Percentiles rank a stretch among this genome's conserved stretches.
Evolutionary conservation across 1,140 invertebrate genomes (phyloP).

Genomic region (Drusus annulatus): DNA sequence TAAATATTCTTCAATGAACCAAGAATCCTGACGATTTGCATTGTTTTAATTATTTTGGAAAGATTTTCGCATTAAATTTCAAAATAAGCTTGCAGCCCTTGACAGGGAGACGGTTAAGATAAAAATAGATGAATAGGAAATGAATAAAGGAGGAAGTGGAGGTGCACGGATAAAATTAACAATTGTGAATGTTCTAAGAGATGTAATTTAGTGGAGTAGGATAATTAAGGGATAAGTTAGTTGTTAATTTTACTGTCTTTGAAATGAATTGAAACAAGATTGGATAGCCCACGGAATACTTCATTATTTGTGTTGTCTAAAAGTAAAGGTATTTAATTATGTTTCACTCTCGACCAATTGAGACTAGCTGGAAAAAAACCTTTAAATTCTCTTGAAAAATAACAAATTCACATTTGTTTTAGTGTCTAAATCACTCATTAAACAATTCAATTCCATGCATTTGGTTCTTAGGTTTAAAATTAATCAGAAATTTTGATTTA

Average conservation of each 20-base stretch:
- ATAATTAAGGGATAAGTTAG: conserved; percentile 32
- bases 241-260: conserved; percentile 42
- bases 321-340: conserved; percentile 15
- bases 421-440: too few species aligned
- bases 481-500: too few species aligned
- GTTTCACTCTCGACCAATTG: conserved; percentile 3
- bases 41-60: not conserved
- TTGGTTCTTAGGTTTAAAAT: too few species aligned
- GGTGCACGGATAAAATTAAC: not conserved
- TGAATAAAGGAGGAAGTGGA: conserved; percentile 12
- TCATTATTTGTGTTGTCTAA: conserved; percentile 35
- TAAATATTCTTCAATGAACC: conserved; percentile 1
- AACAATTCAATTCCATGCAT: too few species aligned
- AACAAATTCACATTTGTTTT: too few species aligned
- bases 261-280: conserved; percentile 15
- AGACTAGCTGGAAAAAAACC: too few species aligned
- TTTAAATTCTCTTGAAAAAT: too few species aligned
- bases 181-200: conserved; percentile 36
- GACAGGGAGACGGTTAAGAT: too few species aligned
- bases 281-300: conserved; percentile 3
- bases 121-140: conserved; percentile 8
- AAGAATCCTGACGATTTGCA: not conserved
- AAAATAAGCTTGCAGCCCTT: too few species aligned
- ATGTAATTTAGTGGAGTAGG: not conserved
- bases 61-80: not conserved